Conservation (phyloP, 53 echinoderm and acorn worm species). For the Mesocentrotus franciscanus region DNA sequence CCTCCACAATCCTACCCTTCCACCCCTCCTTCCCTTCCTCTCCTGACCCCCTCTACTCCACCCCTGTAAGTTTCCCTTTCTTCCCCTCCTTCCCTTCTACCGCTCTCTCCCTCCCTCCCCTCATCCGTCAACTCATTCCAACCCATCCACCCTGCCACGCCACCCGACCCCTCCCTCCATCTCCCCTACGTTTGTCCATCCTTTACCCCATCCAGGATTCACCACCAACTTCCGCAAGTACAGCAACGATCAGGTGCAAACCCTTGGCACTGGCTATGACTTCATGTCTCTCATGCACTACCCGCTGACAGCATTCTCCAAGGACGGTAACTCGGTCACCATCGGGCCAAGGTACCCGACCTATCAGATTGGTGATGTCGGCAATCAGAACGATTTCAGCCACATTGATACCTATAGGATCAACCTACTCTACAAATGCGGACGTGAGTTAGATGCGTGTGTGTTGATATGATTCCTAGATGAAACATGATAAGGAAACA, state of each 20-base stretch:
- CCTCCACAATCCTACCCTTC: background rate
- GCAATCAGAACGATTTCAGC: conserved; percentile 83
- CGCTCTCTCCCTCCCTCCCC: background rate
- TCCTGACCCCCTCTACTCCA: background rate
- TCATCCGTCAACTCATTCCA: background rate
- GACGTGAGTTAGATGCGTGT: conserved; percentile 70
- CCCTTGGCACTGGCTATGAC: conserved; percentile 87
- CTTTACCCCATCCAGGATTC: conserved; percentile 70
- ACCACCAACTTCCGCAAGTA: conserved; percentile 87
- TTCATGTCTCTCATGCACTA: conserved; percentile 96
- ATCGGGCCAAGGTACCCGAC: conserved; percentile 77
- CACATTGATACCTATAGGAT: conserved; percentile 79
- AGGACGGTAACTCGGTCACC: conserved; percentile 80
- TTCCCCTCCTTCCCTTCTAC: background rate
- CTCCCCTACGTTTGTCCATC: background rate
- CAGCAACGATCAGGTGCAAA: conserved; percentile 74
- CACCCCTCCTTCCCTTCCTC: no score
- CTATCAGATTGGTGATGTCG: conserved; percentile 70
- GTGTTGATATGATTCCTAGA: background rate
- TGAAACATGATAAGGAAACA: background rate
- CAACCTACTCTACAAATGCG: conserved; percentile 88
- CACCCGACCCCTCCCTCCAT: background rate
- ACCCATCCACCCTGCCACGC: no score
- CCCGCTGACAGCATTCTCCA: conserved; percentile 86
- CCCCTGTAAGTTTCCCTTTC: no score